phyloP scores from a whole-genome alignment of 2,797 vertebrate genomes.

The Pipistrellus kuhlii region DNA sequence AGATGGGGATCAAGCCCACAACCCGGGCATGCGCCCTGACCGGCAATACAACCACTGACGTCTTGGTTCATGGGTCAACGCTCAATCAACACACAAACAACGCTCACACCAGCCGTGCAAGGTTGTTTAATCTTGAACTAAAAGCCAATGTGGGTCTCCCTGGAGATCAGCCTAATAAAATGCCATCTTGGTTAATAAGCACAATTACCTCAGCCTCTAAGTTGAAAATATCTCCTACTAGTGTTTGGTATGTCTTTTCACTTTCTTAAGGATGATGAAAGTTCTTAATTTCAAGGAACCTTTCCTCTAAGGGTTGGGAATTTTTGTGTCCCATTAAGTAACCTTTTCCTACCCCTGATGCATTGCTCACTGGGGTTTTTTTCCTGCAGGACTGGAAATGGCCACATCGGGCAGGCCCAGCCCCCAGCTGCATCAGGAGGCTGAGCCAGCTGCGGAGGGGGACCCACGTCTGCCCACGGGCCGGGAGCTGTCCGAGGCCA shows the following conservation, averaged over 20 bases:
- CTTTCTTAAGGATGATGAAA: background rate
- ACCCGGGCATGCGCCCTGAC: too few species aligned
- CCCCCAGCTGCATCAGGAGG: background rate
- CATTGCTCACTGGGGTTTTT: background rate
- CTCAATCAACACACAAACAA: too few species aligned
- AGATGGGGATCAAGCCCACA: too few species aligned
- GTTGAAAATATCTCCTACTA: background rate
- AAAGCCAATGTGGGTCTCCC: background rate
- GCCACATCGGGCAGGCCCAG: conserved; percentile 19
- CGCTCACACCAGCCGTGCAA: background rate
- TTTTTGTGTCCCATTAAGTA: background rate
- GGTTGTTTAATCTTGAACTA: background rate
- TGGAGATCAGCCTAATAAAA: background rate
- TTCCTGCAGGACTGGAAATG: conserved; percentile 80
- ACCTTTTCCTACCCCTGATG: background rate
- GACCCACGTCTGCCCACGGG: conserved; percentile 70
- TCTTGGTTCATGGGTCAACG: too few species aligned
- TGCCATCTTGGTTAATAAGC: background rate
- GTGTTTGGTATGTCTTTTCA: background rate
- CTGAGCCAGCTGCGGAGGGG: conserved; percentile 64
- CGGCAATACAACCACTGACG: too few species aligned
- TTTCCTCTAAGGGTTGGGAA: background rate
- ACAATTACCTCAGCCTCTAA: background rate
- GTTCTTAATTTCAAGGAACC: background rate
- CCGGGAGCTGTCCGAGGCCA: conserved; percentile 89